phyloP scores from a whole-genome alignment of 2,113 vertebrate genomes.

The Melanerpes aurifrons region DNA sequence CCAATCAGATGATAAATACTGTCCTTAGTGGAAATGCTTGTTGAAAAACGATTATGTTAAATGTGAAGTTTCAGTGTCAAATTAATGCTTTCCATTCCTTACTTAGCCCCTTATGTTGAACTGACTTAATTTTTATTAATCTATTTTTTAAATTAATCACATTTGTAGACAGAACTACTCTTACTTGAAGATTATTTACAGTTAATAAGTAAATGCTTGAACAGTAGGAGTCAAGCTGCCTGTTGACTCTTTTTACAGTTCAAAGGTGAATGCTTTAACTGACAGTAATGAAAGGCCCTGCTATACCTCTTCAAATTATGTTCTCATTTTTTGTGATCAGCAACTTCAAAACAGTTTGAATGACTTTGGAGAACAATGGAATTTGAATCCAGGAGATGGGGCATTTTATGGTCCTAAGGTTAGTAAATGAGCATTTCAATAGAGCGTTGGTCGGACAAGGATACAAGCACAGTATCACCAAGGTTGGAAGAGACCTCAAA shows the following conservation, averaged over 20 bases:
- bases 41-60: background rate
- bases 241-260: background rate
- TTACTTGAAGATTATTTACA: background rate
- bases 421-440: background rate
- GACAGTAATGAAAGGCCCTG: background rate
- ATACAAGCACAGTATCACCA: background rate
- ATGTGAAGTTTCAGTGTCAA: background rate
- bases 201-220: background rate
- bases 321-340: constrained; percentile 67
- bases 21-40: background rate
- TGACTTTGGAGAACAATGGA: constrained; percentile 91
- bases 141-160: background rate
- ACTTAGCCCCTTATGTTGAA: background rate
- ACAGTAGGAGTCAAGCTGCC: background rate
- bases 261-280: background rate
- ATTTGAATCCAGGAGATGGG: constrained; percentile 89
- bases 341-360: constrained; percentile 92
- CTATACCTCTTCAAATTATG: background rate
- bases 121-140: background rate
- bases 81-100: background rate
- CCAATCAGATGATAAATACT: background rate
- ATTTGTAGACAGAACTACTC: background rate
- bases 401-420: constrained; percentile 98
- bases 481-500: too few species aligned
- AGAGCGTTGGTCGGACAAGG: background rate